Conservation (phyloP, 35 echinoderm and acorn worm species). For the Lytechinus variegatus region DNA sequence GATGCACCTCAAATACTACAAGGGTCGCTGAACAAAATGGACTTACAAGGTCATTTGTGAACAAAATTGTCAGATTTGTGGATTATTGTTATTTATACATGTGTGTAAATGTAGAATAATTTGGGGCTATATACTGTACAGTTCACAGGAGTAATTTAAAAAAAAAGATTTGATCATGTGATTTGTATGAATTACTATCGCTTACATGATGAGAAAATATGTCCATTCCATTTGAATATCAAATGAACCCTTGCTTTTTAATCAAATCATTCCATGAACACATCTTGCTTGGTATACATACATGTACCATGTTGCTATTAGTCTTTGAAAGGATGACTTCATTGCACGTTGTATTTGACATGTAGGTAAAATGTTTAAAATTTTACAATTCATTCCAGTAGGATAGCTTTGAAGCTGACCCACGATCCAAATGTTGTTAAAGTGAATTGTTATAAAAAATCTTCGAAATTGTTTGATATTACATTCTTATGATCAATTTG, state of each 20-base stretch:
- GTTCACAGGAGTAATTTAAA: neutral
- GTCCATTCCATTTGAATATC: neutral
- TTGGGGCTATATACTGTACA: neutral
- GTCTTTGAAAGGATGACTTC: neutral
- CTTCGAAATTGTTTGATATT: neutral
- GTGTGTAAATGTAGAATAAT: neutral
- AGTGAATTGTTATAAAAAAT: neutral
- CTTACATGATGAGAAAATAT: neutral
- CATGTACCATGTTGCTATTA: neutral
- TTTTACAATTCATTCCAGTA: neutral
- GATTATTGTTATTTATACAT: neutral
- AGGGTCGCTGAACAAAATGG: neutral
- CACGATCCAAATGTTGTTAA: neutral
- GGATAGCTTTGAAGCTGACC: neutral
- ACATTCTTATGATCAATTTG: too few relatives aligned
- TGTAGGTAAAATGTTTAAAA: neutral
- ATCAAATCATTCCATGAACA: neutral
- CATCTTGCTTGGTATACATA: neutral
- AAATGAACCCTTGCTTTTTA: neutral
- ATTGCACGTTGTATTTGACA: neutral
- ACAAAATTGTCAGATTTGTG: neutral
- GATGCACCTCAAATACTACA: neutral
- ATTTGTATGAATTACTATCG: neutral
- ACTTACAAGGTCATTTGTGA: neutral
- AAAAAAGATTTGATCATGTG: neutral